A percentile compares a stretch with the other conserved stretches of the same genome.
phyloP scores from a whole-genome alignment of 2,888 invertebrate genomes.

The Serrognathus titanus region DNA sequence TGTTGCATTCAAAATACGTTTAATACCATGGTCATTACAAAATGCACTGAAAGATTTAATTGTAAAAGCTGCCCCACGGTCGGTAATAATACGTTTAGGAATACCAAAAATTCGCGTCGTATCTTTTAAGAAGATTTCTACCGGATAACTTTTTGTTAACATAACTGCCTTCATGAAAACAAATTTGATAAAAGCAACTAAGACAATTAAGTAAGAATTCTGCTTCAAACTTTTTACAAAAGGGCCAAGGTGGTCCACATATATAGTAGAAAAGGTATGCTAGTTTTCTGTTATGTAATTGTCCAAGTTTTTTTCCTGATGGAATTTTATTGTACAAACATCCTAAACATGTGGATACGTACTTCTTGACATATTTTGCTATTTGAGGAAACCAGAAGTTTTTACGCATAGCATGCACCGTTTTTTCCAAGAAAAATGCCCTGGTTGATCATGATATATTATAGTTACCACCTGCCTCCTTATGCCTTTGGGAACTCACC shows the following conservation, averaged over 20 bases:
- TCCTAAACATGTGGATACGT: slow-evolving; percentile 31
- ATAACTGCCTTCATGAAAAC: slow-evolving; percentile 2
- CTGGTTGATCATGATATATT: too few relatives aligned
- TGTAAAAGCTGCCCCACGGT: slow-evolving; percentile 15
- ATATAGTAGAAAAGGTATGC: slow-evolving; percentile 42
- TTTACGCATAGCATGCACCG: too few relatives aligned
- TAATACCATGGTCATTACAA: slow-evolving; percentile 10
- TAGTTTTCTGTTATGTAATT: slow-evolving; percentile 39
- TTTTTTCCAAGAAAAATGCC: too few relatives aligned
- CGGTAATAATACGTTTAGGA: slow-evolving; percentile 16
- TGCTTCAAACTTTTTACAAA: slow-evolving; percentile 35
- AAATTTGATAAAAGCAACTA: slow-evolving; percentile 33
- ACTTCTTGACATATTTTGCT: slow-evolving; percentile 30
- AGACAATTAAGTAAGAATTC: slow-evolving; percentile 35
- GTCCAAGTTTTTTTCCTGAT: slow-evolving; percentile 24
- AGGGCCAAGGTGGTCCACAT: slow-evolving; percentile 44
- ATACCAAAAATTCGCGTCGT: slow-evolving; percentile 14
- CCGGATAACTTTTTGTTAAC: slow-evolving; percentile 1
- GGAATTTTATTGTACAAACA: slow-evolving; percentile 36
- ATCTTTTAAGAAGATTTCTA: slow-evolving; percentile 7
- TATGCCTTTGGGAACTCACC: too few relatives aligned
- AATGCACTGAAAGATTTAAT: slow-evolving; percentile 11
- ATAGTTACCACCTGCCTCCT: too few relatives aligned
- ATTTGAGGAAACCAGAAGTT: too few relatives aligned
- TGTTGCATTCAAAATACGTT: slow-evolving; percentile 18